A percentile compares a stretch with the other conserved stretches of the same genome.
Conservation (phyloP, 2,888 invertebrate species). For the Empis livida region DNA sequence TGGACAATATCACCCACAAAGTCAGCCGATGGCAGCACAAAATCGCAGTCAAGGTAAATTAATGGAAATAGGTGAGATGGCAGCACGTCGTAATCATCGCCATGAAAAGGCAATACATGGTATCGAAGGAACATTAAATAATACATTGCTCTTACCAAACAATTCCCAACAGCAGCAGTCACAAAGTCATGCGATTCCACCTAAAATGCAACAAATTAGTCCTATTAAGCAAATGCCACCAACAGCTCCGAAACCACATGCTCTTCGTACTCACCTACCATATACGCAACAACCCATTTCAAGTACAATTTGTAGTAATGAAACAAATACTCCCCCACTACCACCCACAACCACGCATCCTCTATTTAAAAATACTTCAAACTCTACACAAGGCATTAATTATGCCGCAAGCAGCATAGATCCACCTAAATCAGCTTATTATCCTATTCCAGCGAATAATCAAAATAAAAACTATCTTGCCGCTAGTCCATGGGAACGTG, state of each 20-base stretch:
- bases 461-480: constrained; percentile 24
- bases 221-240: constrained; percentile 43
- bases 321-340: constrained; percentile 43
- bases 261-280: constrained; percentile 18
- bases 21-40: constrained; percentile 21
- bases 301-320: constrained; percentile 10
- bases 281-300: constrained; percentile 15
- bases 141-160: constrained; percentile 17
- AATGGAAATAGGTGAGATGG: constrained; percentile 72
- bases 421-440: constrained; percentile 60
- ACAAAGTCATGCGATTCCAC: neutral
- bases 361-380: constrained; percentile 38
- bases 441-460: constrained; percentile 36
- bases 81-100: constrained; percentile 46
- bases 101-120: constrained; percentile 30
- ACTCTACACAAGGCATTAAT: constrained; percentile 26
- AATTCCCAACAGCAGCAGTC: constrained; percentile 19
- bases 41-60: constrained; percentile 48
- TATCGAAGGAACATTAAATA: constrained; percentile 14
- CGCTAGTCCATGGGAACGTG: constrained; percentile 84
- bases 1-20: constrained; percentile 18
- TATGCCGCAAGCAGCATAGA: constrained; percentile 63
- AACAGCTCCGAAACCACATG: constrained; percentile 44
- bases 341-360: constrained; percentile 62
- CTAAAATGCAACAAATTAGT: constrained; percentile 18